Evolutionary conservation across 2,797 vertebrate genomes (phyloP).

Genomic region (Ctenopoma kingsleyae): DNA sequence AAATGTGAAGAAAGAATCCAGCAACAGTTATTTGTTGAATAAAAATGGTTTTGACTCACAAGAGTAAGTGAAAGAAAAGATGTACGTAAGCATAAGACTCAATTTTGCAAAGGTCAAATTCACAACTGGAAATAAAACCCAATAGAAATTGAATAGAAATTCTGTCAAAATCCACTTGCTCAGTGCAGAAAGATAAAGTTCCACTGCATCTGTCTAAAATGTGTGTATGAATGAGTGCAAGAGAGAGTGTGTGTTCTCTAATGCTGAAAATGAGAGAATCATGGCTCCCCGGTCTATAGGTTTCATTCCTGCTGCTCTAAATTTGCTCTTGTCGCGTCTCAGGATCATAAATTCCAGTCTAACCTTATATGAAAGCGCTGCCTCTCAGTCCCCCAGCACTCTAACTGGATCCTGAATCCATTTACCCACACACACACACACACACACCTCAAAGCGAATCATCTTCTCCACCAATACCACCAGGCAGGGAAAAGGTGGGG

Average conservation of each 20-base stretch:
- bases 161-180: slow-evolving; percentile 23
- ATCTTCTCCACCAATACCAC: slow-evolving; percentile 78
- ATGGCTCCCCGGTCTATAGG: slow-evolving; percentile 57
- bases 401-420: slow-evolving; percentile 91
- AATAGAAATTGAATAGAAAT: slow-evolving; percentile 44
- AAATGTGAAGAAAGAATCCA: slow-evolving; percentile 44
- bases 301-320: slow-evolving; percentile 75
- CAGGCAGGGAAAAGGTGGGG: slow-evolving; percentile 83
- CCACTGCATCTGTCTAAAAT: slow-evolving; percentile 7
- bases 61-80: slow-evolving; percentile 22
- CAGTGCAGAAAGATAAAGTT: slow-evolving; percentile 37
- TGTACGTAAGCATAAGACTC: neutral
- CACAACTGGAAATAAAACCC: slow-evolving; percentile 43
- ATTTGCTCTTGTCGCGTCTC: slow-evolving; percentile 71
- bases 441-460: slow-evolving; percentile 83
- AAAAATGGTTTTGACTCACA: slow-evolving; percentile 19
- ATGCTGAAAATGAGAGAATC: slow-evolving; percentile 73
- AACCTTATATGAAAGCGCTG: slow-evolving; percentile 90
- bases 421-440: slow-evolving; percentile 73
- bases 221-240: slow-evolving; percentile 7
- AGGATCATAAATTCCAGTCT: slow-evolving; percentile 84
- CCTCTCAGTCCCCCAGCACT: slow-evolving; percentile 87
- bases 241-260: slow-evolving; percentile 35
- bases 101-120: slow-evolving; percentile 12
- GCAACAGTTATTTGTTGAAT: slow-evolving; percentile 13